These are phyloP conservation scores for Macrosiphum euphorbiae DNA, from an alignment of 2,888 invertebrate species.

Conservation along the genomic window DNA sequence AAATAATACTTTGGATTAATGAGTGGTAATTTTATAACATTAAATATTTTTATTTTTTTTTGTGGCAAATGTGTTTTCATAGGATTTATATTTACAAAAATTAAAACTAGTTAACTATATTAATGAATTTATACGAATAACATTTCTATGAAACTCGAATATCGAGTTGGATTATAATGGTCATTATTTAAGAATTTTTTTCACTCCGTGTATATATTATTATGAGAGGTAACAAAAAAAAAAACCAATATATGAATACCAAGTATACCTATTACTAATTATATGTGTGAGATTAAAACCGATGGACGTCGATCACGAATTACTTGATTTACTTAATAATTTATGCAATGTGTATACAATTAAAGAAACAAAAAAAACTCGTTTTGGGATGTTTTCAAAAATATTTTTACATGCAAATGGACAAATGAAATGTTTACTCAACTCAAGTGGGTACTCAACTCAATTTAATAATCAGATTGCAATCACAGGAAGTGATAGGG, in stretches of 20 bases:
- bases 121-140: not conserved
- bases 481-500: not conserved
- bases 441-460: not conserved
- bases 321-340: not conserved
- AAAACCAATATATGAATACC: not conserved
- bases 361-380: not conserved
- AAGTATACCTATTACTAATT: not conserved
- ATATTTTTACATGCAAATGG: not conserved
- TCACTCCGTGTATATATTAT: not conserved
- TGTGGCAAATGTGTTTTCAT: not conserved
- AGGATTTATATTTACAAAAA: not conserved
- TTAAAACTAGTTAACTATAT: not conserved
- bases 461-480: not conserved
- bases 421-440: not conserved
- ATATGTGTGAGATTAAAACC: not conserved
- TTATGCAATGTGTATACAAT: not conserved
- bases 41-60: not conserved
- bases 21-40: conserved; percentile 38
- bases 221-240: not conserved
- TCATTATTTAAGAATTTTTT: conserved; percentile 25
- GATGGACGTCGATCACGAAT: not conserved
- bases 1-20: conserved; percentile 37
- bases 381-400: not conserved
- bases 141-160: conserved; percentile 15
- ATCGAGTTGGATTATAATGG: conserved; percentile 30